These are phyloP conservation scores for Epicauta chinensis DNA, from an alignment of 1,140 invertebrate species.

Conservation along the genomic window DNA sequence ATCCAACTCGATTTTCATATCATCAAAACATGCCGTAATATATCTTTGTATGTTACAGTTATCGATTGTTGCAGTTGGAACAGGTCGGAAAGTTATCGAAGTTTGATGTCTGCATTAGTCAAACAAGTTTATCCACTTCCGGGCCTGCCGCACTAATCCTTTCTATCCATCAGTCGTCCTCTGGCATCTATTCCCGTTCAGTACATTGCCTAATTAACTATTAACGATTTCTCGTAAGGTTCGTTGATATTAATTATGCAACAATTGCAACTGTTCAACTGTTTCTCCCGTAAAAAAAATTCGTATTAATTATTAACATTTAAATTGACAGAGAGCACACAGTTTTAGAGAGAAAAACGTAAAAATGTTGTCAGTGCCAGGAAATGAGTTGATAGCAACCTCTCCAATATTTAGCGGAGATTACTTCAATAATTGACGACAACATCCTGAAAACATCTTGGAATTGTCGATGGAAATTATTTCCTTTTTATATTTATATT, in stretches of 20 bases:
- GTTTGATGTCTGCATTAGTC: slow-evolving; percentile 40
- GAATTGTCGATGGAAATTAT: slow-evolving; percentile 26
- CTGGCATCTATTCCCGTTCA: slow-evolving; percentile 1
- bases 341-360: slow-evolving; percentile 5
- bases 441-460: slow-evolving; percentile 23
- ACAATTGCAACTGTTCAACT: not conserved
- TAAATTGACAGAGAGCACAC: slow-evolving; percentile 2
- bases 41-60: too few relatives aligned
- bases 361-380: slow-evolving; percentile 24
- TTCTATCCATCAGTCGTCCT: slow-evolving; percentile 18
- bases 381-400: slow-evolving; percentile 21
- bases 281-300: not conserved
- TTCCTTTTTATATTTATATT: slow-evolving; percentile 24
- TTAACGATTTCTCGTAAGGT: slow-evolving; percentile 4
- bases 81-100: slow-evolving; percentile 38
- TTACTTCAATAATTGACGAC: slow-evolving; percentile 22
- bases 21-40: not conserved
- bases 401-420: slow-evolving; percentile 10
- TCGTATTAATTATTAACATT: not conserved
- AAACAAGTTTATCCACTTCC: slow-evolving; percentile 42
- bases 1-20: slow-evolving; percentile 2
- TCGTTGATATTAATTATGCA: slow-evolving; percentile 10
- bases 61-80: not conserved
- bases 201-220: slow-evolving; percentile 9
- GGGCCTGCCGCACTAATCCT: slow-evolving; percentile 35